Conservation (phyloP, 2,113 vertebrate species). For the Pachycephala philippinensis region DNA sequence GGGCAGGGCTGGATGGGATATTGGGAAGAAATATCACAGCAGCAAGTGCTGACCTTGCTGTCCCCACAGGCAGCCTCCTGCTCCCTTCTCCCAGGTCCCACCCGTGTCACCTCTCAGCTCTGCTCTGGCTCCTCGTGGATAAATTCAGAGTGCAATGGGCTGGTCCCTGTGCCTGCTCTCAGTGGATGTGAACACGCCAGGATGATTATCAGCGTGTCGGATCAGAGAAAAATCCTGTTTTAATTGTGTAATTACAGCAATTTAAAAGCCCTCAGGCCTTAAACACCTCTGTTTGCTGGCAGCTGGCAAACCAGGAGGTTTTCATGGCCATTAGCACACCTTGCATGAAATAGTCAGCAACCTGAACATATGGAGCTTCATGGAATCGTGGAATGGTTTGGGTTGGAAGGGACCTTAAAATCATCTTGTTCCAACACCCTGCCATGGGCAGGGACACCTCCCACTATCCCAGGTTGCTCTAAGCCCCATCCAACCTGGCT, state of each 20-base stretch:
- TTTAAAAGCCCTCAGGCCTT: slow-evolving; percentile 11
- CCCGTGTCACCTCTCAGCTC: accelerated
- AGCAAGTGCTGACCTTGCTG: background rate
- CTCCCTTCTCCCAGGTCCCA: background rate
- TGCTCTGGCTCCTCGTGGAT: background rate
- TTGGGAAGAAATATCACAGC: background rate
- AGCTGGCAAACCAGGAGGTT: background rate
- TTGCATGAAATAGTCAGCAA: background rate
- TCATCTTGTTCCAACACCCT: background rate
- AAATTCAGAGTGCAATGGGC: background rate
- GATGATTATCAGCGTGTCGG: background rate
- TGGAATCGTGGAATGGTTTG: background rate
- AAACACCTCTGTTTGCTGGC: slow-evolving; percentile 9
- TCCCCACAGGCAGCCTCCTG: background rate
- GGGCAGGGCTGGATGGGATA: background rate
- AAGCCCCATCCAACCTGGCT: accelerated
- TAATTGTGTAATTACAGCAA: slow-evolving; percentile 48
- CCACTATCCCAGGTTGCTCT: accelerated
- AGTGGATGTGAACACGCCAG: background rate
- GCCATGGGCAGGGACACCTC: background rate
- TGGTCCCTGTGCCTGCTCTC: background rate
- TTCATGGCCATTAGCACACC: background rate
- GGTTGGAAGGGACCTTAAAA: background rate
- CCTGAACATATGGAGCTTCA: background rate
- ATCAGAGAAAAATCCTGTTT: slow-evolving; percentile 6